Conservation (phyloP, 2,113 vertebrate species). For the Pantherophis guttatus region DNA sequence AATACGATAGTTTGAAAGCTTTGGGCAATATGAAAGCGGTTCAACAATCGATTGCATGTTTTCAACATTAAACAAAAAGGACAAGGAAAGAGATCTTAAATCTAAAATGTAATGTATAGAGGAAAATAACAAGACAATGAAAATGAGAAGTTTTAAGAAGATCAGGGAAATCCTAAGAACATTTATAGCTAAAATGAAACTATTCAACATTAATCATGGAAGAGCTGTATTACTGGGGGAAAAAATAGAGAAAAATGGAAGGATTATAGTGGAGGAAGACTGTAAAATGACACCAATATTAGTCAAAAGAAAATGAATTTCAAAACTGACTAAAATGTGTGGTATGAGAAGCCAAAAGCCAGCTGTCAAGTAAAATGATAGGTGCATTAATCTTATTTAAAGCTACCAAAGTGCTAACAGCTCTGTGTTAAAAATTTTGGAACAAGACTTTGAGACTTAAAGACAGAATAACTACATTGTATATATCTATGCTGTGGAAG, state of each 20-base stretch:
- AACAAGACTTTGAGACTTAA: neutral
- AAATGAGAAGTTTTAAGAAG: neutral
- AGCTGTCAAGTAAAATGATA: neutral
- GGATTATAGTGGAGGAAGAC: neutral
- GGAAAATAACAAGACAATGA: neutral
- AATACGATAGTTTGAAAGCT: neutral
- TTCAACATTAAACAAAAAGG: neutral
- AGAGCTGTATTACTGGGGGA: neutral
- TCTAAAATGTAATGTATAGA: neutral
- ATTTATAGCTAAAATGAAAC: neutral
- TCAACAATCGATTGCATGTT: neutral
- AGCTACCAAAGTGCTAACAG: neutral
- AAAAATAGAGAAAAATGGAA: neutral
- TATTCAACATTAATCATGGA: neutral
- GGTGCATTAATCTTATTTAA: neutral
- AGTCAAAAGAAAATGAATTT: neutral
- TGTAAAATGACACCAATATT: neutral
- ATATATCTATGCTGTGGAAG: neutral
- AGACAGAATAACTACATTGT: neutral
- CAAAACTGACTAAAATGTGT: neutral
- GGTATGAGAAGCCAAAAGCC: neutral
- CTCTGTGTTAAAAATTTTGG: neutral
- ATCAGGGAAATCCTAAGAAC: neutral
- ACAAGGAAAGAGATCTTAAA: neutral
- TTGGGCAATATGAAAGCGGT: neutral